Percentiles rank a stretch among this genome's conserved stretches.
Evolutionary conservation across 2,797 vertebrate species (phyloP).

Genomic region (Phalloptychus januarius): DNA sequence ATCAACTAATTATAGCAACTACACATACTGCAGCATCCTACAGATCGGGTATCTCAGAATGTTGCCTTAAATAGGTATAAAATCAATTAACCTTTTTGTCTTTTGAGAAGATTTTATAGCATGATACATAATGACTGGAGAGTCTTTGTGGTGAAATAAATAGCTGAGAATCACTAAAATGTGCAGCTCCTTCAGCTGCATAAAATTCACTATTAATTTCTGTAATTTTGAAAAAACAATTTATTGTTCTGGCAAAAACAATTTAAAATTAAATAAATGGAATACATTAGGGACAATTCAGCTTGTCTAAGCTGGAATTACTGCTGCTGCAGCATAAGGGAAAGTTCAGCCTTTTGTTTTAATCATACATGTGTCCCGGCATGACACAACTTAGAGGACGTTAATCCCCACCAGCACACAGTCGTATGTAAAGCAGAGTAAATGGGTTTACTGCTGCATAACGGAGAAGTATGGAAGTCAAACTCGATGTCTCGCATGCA

Average conservation of each 20-base stretch:
- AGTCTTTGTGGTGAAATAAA: background rate
- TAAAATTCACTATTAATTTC: background rate
- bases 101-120: background rate
- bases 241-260: background rate
- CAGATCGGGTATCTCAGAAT: background rate
- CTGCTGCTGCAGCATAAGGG: conserved; percentile 10
- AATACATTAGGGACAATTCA: background rate
- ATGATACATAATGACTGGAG: background rate
- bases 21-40: background rate
- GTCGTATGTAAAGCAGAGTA: conserved; percentile 12
- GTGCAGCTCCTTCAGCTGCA: background rate
- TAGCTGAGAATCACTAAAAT: background rate
- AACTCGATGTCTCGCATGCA: conserved; percentile 50
- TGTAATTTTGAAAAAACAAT: background rate
- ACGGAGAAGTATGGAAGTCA: conserved; percentile 43
- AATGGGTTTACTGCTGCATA: conserved; percentile 24
- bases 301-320: conserved; percentile 21
- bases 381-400: conserved; percentile 16
- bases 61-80: background rate
- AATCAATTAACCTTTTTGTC: background rate
- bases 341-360: conserved; percentile 28
- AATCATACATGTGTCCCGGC: conserved; percentile 24
- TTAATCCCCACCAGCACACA: conserved; percentile 27
- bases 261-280: background rate
- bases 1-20: background rate